Evolutionary conservation across 2,113 vertebrate genomes (phyloP).

Genomic region (Crotalus viridis): DNA sequence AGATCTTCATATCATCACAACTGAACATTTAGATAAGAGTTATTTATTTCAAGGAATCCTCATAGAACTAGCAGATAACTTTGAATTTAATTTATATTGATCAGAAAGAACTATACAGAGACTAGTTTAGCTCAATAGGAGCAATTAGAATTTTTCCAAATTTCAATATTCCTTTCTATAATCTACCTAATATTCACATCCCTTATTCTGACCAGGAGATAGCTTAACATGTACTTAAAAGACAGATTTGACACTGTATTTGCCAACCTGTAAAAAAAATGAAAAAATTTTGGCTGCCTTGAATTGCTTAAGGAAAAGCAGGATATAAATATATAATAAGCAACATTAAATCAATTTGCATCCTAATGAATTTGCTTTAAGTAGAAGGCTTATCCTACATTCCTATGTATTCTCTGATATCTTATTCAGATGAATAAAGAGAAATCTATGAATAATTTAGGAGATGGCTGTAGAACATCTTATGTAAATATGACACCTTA

Average conservation of each 20-base stretch:
- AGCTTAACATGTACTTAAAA: neutral
- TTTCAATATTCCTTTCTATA: neutral
- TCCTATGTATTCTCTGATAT: neutral
- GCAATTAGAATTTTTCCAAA: neutral
- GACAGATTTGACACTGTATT: neutral
- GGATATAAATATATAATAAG: neutral
- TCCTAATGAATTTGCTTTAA: neutral
- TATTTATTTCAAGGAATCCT: neutral
- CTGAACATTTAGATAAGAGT: neutral
- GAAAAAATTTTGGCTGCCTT: neutral
- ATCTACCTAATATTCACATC: neutral
- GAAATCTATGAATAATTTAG: neutral
- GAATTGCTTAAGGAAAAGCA: neutral
- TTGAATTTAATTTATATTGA: neutral
- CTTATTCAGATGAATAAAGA: neutral
- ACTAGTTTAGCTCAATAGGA: neutral
- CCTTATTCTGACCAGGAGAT: neutral
- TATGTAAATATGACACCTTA: neutral
- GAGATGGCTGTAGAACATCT: neutral
- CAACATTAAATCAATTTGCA: neutral
- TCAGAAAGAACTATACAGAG: neutral
- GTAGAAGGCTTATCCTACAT: neutral
- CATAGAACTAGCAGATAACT: neutral
- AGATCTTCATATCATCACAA: neutral
- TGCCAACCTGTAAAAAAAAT: neutral